Evolutionary conservation across 2,888 invertebrate species (phyloP).

Genomic region (Xanthia togata): DNA sequence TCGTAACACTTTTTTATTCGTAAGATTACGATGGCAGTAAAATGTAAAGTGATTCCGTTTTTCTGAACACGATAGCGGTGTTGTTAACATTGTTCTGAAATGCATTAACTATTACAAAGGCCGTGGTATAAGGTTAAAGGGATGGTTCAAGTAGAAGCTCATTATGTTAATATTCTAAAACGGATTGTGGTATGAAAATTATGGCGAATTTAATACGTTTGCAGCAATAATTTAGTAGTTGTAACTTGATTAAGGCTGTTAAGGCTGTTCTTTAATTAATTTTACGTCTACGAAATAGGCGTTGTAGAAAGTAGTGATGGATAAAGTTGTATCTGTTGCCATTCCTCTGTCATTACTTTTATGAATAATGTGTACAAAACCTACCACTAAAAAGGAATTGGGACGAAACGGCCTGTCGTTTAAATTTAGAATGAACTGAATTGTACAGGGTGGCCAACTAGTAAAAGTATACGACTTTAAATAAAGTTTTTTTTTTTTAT

Average conservation of each 20-base stretch:
- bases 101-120: conserved; percentile 33
- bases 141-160: conserved; percentile 7
- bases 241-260: background rate
- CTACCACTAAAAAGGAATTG: background rate
- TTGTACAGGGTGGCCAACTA: background rate
- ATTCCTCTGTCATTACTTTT: background rate
- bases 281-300: background rate
- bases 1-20: conserved; percentile 80
- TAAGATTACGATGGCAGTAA: conserved; percentile 80
- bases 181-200: conserved; percentile 6
- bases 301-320: background rate
- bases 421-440: background rate
- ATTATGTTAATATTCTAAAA: conserved; percentile 13
- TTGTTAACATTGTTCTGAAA: conserved; percentile 66
- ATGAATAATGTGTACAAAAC: background rate
- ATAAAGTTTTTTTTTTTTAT: no score
- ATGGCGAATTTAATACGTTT: background rate
- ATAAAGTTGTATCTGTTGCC: background rate
- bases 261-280: background rate
- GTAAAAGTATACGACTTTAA: no score
- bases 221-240: background rate
- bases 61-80: conserved; percentile 65
- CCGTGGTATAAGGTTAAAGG: conserved; percentile 18
- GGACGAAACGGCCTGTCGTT: background rate
- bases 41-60: conserved; percentile 81